Base-by-base conservation (phyloP, 2,113 vertebrate genomes). In the Phrynosoma blainvillii region DNA sequence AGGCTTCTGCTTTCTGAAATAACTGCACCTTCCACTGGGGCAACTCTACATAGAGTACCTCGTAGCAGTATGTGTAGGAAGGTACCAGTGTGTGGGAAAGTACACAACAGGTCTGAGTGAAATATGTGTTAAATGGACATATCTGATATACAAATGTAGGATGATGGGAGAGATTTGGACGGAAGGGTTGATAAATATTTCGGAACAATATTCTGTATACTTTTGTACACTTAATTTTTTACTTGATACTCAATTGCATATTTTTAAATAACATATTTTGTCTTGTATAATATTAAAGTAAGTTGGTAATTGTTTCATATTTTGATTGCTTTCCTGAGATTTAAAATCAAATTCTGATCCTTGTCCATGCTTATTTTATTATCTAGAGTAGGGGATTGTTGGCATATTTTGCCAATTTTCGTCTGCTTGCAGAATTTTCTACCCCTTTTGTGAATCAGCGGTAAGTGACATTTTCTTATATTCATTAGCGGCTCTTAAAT, bases 381-480 rank as follows among this genome's bases (percentile, higher is more conserved):
- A 89, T 97, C 71, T 96, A 99, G 99, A 96, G 90, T 76, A 86
- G 96, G 92, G 98, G 98, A 96, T 94, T 97, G 92, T 97, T 99
- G 97, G 97, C 95, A 91, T 99, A 98, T 95, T 94, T 99, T 96
- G 99, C 98, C 92, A 99, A 99, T 97, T 98, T 99, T 95, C 99
- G 98, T 89, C 97, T 99, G 93, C 97, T 99, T 82, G 98, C 99
- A 77, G 99, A 99, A 95, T 98, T 99, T 94, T 99, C 99, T 91
- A 99, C 98, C 90, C 99, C 99, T 40, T 99, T 98, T 94, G 98
- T 99, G 94, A 99, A 99, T 96, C 99, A 99, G 97, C 97, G 99
- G 99, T 99, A 98, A 89, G 98, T 98, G 86, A 77, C 21, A 56
- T 68, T 88, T 68, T 83, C 62, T 76, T 83, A 54, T 30, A 54